Base-by-base conservation (phyloP, 2,888 invertebrate species). In the Leptinotarsa juncta region DNA sequence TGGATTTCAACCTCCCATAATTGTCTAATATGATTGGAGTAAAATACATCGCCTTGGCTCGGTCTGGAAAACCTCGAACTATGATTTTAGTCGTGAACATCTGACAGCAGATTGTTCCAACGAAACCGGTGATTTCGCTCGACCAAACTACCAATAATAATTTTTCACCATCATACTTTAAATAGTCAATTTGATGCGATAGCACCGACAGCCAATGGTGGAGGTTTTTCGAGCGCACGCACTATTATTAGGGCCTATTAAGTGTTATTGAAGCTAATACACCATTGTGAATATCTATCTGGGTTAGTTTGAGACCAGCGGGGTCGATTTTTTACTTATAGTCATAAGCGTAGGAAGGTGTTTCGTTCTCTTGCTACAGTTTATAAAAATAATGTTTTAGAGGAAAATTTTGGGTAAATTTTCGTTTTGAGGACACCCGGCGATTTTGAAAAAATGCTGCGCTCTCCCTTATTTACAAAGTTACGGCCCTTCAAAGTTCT, bases 201-300 rank as follows among this genome's bases (percentile, higher is more conserved):
- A 87, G 85, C 85, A 80, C 78, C 78, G 74, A 74, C 82, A 83
- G 81, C 88, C 87, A 88, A 87, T 87, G 85, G 85, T 65, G 83
- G 84, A 85, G 82, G 79, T 82, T 81, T 78, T 82, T 79, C 75
- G 79, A 77, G 79, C 81, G 80, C 88, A 87, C 88, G 87, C 86
- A 87, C 88, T 87, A 82, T 88, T 87, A 88, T 88, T 88, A 88
- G 81, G 87, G 87, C 85, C 87, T 87, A 88, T 88, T 88, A 88
- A 85, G 86, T 87, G 84, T 87, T 88, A 88, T 88, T 87, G 87
- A 85, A 86, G 87, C 85, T 87, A 87, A 87, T 87, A 87, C 86
- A 85, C 86, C 84, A 76, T 76, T 84, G 84, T 82, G 85, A 84
- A 85, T 86, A 86, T 86, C 86, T 85, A 81, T 83, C 80, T 82